Percentiles rank a stretch among this genome's conserved stretches.
phyloP scores from a whole-genome alignment of 2,888 invertebrate species.

The Escarpia spicata region DNA sequence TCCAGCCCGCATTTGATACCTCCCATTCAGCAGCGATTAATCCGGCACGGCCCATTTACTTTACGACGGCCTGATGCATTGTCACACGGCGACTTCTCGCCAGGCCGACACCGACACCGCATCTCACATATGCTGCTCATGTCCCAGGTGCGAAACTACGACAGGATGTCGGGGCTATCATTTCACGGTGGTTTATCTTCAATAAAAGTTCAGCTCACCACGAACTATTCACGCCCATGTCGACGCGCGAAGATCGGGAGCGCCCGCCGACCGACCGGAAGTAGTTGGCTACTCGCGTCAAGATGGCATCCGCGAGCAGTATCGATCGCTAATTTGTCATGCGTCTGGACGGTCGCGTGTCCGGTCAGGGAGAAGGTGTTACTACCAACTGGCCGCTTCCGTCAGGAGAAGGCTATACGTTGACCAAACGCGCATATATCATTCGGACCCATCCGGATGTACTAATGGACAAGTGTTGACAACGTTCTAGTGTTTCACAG shows the following conservation, averaged over 20 bases:
- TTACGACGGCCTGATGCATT: slow-evolving; percentile 6
- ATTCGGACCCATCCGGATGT: background rate
- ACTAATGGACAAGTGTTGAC: background rate
- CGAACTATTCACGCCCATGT: background rate
- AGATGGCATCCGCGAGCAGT: background rate
- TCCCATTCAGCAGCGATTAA: background rate
- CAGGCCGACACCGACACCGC: background rate
- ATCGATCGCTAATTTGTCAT: background rate
- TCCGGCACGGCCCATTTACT: background rate
- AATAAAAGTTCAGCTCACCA: background rate
- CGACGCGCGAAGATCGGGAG: background rate
- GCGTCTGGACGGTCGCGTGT: background rate
- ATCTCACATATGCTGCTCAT: background rate
- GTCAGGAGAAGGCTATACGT: background rate
- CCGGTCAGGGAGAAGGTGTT: background rate
- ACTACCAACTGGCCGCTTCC: background rate
- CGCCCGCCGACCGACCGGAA: background rate
- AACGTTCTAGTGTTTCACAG: background rate
- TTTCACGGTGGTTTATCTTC: slow-evolving; percentile 16
- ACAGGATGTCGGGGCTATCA: background rate
- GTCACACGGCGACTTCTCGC: background rate
- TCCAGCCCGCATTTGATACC: slow-evolving; percentile 1
- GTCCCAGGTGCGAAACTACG: background rate
- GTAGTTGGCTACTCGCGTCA: background rate
- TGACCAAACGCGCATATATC: background rate